A percentile compares a stretch with the other conserved stretches of the same genome.
These are phyloP conservation scores for Ceratosolen solmsi DNA, from an alignment of 1,140 invertebrate genomes.

Conservation along the genomic window DNA sequence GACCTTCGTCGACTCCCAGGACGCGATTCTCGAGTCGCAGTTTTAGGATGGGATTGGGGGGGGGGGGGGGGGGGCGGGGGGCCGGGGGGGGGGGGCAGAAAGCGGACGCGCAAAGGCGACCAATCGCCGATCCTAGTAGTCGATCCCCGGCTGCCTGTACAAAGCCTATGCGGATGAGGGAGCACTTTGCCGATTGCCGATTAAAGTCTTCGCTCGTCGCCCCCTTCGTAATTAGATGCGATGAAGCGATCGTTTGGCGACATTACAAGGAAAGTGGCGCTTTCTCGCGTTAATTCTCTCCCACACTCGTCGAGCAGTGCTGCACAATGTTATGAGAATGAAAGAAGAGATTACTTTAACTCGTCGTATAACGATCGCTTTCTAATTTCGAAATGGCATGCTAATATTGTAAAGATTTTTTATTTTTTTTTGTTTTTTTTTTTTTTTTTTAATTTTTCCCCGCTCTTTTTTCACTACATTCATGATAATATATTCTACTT, in stretches of 20 bases:
- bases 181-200: no score
- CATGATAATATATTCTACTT: no score
- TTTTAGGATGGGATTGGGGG: constrained; percentile 54
- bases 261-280: no score
- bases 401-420: no score
- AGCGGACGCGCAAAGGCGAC: constrained; percentile 2
- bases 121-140: background rate
- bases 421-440: no score
- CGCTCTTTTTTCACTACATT: no score
- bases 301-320: no score
- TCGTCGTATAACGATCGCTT: background rate
- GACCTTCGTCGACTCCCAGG: constrained; percentile 67
- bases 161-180: background rate
- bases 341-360: background rate
- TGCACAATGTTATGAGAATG: no score
- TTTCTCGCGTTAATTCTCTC: no score
- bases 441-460: no score
- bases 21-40: constrained; percentile 65
- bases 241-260: background rate
- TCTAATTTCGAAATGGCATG: background rate
- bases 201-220: no score
- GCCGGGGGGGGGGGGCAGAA: background rate
- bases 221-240: no score
- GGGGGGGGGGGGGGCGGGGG: background rate
- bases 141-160: background rate